Conservation (phyloP, 2,888 invertebrate species). For the Apotomis capreana region DNA sequence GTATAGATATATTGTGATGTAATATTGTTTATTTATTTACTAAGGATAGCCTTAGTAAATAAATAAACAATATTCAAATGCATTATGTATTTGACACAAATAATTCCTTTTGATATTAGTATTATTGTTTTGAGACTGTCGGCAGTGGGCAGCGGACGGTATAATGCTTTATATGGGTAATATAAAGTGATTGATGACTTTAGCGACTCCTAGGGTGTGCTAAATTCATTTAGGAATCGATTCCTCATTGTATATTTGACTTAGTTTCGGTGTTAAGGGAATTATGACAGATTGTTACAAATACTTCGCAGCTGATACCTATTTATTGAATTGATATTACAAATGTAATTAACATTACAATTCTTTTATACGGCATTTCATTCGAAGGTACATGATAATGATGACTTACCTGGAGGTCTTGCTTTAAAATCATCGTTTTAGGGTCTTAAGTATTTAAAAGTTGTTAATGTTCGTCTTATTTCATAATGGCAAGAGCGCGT, state of each 20-base stretch:
- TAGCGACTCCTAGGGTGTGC: slow-evolving; percentile 55
- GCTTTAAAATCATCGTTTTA: no score
- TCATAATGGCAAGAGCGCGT: no score
- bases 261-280: slow-evolving; percentile 49
- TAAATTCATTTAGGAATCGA: slow-evolving; percentile 66
- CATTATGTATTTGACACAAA: not conserved
- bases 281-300: slow-evolving; percentile 24
- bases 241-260: slow-evolving; percentile 64
- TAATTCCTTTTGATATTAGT: not conserved
- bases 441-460: no score
- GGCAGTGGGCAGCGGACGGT: slow-evolving; percentile 18
- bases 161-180: slow-evolving; percentile 44
- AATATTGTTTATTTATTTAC: no score
- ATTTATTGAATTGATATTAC: not conserved
- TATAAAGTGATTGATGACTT: slow-evolving; percentile 63
- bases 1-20: no score
- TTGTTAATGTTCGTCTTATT: no score
- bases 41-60: no score
- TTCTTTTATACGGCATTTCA: no score
- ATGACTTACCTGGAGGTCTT: no score
- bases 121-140: slow-evolving; percentile 7
- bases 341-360: not conserved
- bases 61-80: no score
- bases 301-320: slow-evolving; percentile 15
- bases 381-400: no score